Evolutionary conservation across 2,113 vertebrate genomes (phyloP).

Genomic region (Montifringilla adamsi): DNA sequence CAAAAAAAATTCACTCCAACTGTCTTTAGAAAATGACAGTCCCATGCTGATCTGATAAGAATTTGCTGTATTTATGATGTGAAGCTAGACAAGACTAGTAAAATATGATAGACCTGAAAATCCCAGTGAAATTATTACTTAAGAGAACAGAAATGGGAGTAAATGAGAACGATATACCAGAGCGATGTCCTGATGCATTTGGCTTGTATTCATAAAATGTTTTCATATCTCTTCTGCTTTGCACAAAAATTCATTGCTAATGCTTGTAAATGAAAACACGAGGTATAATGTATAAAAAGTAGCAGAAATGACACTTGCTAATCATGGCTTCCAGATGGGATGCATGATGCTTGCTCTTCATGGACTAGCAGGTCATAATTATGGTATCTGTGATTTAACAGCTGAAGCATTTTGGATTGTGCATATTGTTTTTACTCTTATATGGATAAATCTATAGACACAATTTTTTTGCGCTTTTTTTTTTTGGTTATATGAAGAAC

Average conservation of each 20-base stretch:
- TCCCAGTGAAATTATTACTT: not conserved
- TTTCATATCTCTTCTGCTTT: not conserved
- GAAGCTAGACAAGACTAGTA: not conserved
- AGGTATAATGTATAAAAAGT: not conserved
- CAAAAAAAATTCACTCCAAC: not conserved
- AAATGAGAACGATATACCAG: not conserved
- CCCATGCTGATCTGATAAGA: not conserved
- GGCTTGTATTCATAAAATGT: not conserved
- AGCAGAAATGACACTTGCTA: not conserved
- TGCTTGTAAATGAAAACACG: not conserved
- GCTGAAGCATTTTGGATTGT: constrained; percentile 28
- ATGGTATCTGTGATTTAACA: not conserved
- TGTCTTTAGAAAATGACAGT: not conserved
- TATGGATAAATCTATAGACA: not conserved
- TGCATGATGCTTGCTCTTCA: not conserved
- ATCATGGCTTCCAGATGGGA: not conserved
- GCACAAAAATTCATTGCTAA: not conserved
- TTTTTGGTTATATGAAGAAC: not conserved
- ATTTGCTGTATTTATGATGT: not conserved
- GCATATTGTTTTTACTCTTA: not conserved
- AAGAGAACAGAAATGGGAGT: not conserved
- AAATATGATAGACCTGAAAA: not conserved
- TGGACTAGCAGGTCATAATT: not conserved
- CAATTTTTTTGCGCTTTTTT: rapidly evolving
- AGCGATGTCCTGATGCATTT: constrained; percentile 2